Percentiles rank a stretch among this genome's conserved stretches.
Evolutionary conservation across 2,888 invertebrate genomes (phyloP).

Genomic region (Dasysyrphus albostriatus): DNA sequence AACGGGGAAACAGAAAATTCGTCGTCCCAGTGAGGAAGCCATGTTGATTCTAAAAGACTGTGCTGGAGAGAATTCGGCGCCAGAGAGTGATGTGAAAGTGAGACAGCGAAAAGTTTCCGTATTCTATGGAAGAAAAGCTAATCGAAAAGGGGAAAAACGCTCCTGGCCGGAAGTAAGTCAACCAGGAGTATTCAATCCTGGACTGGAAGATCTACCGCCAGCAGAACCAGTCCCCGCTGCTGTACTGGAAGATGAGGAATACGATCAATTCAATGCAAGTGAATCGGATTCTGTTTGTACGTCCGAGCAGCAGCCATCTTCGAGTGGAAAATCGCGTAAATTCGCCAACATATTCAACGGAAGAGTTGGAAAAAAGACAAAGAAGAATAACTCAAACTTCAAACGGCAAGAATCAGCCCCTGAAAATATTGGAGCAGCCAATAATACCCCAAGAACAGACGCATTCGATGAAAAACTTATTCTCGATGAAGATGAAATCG

Average conservation of each 20-base stretch:
- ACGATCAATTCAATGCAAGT: conserved; percentile 69
- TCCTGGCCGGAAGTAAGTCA: conserved; percentile 84
- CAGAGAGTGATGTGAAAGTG: conserved; percentile 49
- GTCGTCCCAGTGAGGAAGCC: conserved; percentile 91
- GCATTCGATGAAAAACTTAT: conserved; percentile 84
- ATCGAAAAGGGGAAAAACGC: conserved; percentile 79
- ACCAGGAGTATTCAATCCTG: conserved; percentile 80
- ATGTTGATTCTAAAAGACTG: conserved; percentile 86
- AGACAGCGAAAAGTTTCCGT: conserved; percentile 82
- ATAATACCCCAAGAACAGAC: conserved; percentile 5
- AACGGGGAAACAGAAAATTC: conserved; percentile 85
- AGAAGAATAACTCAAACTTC: conserved; percentile 82
- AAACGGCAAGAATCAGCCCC: conserved; percentile 84
- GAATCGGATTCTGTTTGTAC: conserved; percentile 66
- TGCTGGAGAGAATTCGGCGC: conserved; percentile 76
- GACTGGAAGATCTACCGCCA: conserved; percentile 77
- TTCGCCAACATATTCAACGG: conserved; percentile 55
- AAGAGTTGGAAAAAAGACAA: conserved; percentile 71
- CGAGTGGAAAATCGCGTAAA: conserved; percentile 48
- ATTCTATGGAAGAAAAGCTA: conserved; percentile 80
- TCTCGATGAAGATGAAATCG: conserved; percentile 85
- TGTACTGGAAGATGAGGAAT: conserved; percentile 65
- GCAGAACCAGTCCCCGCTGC: conserved; percentile 34
- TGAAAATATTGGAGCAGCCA: conserved; percentile 67
- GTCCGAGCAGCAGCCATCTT: conserved; percentile 18